phyloP scores from a whole-genome alignment of 2,797 vertebrate species.

The Sebastes trivittatus region DNA sequence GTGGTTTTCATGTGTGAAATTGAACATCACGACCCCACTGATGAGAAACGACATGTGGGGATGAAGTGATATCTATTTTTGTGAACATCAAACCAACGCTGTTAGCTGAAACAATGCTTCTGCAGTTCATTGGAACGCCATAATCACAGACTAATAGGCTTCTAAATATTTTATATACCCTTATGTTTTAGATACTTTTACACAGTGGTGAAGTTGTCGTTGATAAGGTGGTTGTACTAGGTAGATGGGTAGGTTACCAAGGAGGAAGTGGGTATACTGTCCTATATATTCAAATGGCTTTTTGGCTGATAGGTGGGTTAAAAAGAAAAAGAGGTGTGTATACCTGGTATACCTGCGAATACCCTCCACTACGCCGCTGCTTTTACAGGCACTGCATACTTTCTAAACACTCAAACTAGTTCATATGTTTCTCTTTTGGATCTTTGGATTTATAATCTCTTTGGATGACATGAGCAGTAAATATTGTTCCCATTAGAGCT shows the following conservation, averaged over 20 bases:
- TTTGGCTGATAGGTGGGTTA: too few relatives aligned
- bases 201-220: too few relatives aligned
- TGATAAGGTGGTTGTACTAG: too few relatives aligned
- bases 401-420: not conserved
- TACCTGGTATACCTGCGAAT: too few relatives aligned
- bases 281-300: too few relatives aligned
- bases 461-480: not conserved
- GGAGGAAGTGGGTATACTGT: too few relatives aligned
- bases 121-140: not conserved
- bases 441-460: not conserved
- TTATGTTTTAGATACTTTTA: too few relatives aligned
- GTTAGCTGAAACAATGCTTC: too few relatives aligned
- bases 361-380: too few relatives aligned
- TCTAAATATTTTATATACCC: not conserved
- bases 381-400: not conserved
- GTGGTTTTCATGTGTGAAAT: constrained; percentile 48
- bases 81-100: not conserved
- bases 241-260: too few relatives aligned
- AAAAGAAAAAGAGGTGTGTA: too few relatives aligned
- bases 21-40: not conserved
- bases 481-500: too few relatives aligned
- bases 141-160: not conserved
- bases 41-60: not conserved
- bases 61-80: not conserved
- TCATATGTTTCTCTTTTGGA: not conserved